Evolutionary conservation across 1,140 invertebrate species (phyloP), one percentile per base, ranked within the genome.

Genomic region (Neodiprion lecontei): DNA sequence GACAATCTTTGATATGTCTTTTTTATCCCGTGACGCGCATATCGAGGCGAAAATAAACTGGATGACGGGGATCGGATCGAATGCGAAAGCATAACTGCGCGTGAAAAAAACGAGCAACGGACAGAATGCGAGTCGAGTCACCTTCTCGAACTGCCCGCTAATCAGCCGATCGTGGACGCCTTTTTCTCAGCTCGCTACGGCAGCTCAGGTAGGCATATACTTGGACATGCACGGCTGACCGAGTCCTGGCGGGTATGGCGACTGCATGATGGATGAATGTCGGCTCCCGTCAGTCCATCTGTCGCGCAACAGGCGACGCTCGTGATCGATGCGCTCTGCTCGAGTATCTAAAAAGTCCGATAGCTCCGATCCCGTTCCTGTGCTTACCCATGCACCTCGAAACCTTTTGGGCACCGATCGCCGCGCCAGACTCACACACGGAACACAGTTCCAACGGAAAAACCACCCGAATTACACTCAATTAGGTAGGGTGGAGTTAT

Each of bases 261-360:
- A 83, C 79, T 80, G 79, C 79, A 86, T 84, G 85, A 87, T 86
- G 83, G 85, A 87, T 85, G 84, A 77, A 83, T 68, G 77, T 74
- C 76, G 77, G 78, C 75, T 75, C 81, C 77, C 79, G 75, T 76
- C 74, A 74, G 76, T 77, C 66, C 73, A 78, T 78, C 70, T 50
- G 74, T 76, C 68, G 53, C 53, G 83, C 84, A 86, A 85, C 84
- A 85, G 82, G 84, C 83, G 81, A 85, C 80, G 81, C 79, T 81
- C 84, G 86, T 87, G 86, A 87, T 87, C 85, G 85, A 87, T 87
- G 86, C 80, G 80, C 4, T 0, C 70, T n/a, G 49, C 53, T 61
- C 23, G 21, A n/a, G 49, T 61, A 61, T 61, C 53, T 61, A 61
- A 61, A 61, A 61, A 61, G 28, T 40, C 53, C 53, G 7, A 17